Base-by-base conservation (phyloP, 2,797 vertebrate species). In the Ctenochaetus hawaiiensis region DNA sequence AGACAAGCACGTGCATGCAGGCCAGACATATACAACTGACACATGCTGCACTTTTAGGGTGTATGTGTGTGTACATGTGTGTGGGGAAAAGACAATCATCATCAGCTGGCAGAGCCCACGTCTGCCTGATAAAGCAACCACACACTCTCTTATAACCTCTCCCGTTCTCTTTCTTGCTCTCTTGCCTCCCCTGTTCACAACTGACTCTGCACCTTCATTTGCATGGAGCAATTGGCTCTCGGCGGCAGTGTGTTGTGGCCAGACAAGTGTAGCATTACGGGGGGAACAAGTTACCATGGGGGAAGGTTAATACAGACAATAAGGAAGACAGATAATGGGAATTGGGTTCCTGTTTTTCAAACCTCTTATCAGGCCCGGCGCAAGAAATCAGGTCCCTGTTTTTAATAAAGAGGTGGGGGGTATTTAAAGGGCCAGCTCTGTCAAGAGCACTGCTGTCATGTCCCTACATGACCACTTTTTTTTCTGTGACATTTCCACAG, bases 211-310 rank as follows among this genome's bases (percentile, higher is more conserved):
- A 89, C 93, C 95, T 97, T 97, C 96, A 97, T 98, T 97, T 96
- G 96, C 97, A 97, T 97, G 95, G 96, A 95, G 96, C 96, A 96
- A 97, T 97, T 97, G 96, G 95, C 96, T 96, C 93, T 90, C 87
- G 90, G 95, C 94, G 93, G 96, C 95, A 89, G 96, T 96, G 96
- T 97, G 97, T 95, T 96, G 94, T 95, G 88, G 95, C 95, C 95
- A 97, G 96, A 97, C 97, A 96, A 97, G 96, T 98, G 96, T 97
- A 97, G 96, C 96, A 96, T 96, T 96, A 96, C 93, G 87, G 92
- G 95, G 90, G 92, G 96, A 96, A 96, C 96, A 97, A 96, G 96
- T 96, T 96, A 96, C 96, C 94, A 92, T 94, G 82, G 96, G 96
- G 96, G 96, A 97, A 97, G 96, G 97, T 97, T 97, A 97, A 96